Conservation (phyloP, 2,888 invertebrate species). For the Lamellibrachia satsuma region DNA sequence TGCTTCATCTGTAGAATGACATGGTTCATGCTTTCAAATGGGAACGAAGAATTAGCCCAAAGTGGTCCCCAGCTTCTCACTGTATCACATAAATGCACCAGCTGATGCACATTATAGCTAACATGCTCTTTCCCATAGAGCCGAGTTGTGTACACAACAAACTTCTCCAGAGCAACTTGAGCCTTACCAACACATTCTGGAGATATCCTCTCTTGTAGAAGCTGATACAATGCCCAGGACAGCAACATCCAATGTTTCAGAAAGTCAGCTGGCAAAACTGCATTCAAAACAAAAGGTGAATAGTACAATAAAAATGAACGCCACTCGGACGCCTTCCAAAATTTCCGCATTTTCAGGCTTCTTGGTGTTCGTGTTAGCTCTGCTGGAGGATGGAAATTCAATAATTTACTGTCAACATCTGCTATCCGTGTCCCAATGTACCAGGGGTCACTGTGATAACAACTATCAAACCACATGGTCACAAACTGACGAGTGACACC, state of each 20-base stretch:
- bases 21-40: constrained; percentile 34
- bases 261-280: constrained; percentile 26
- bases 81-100: constrained; percentile 27
- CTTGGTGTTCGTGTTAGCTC: constrained; percentile 30
- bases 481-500: constrained; percentile 41
- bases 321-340: constrained; percentile 35
- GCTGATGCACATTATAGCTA: constrained; percentile 27
- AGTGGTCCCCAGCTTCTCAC: constrained; percentile 29
- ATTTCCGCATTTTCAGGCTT: constrained; percentile 23
- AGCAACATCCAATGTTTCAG: constrained; percentile 28
- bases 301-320: constrained; percentile 36
- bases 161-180: constrained; percentile 1
- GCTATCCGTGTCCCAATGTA: constrained; percentile 24
- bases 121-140: constrained; percentile 20
- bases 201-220: not conserved
- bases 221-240: constrained; percentile 8
- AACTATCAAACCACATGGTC: constrained; percentile 39
- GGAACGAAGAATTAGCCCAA: constrained; percentile 33
- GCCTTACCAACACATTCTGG: constrained; percentile 5
- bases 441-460: constrained; percentile 28
- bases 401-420: constrained; percentile 17
- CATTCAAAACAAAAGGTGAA: constrained; percentile 30
- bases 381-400: constrained; percentile 31
- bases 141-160: not conserved
- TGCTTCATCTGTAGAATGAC: constrained; percentile 32